Conservation (phyloP, 2,888 invertebrate species). For the Euphydryas editha region DNA sequence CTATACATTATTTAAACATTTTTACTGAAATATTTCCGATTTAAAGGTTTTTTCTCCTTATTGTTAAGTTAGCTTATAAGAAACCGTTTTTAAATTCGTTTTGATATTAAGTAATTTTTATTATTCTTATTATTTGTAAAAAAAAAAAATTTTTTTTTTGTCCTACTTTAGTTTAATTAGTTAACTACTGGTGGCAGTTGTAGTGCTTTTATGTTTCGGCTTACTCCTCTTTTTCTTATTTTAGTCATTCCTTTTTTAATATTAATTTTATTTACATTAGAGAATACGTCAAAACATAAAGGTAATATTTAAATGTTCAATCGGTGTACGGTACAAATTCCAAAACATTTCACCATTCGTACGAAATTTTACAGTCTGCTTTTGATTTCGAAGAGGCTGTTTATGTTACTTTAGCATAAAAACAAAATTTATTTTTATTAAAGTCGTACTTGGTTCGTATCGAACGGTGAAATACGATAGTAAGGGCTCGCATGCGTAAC, state of each 20-base stretch:
- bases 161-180: constrained; percentile 22
- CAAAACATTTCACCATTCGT: constrained; percentile 29
- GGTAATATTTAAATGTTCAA: constrained; percentile 37
- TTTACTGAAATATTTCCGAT: too few species aligned
- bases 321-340: constrained; percentile 29
- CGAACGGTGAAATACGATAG: background rate
- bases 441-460: too few species aligned
- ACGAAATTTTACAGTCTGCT: background rate
- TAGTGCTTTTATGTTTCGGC: constrained; percentile 43
- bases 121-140: background rate
- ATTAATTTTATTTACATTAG: constrained; percentile 18
- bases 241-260: constrained; percentile 22
- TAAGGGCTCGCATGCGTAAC: constrained; percentile 85
- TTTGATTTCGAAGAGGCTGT: background rate
- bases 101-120: background rate
- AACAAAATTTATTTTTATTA: too few species aligned
- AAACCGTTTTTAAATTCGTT: background rate
- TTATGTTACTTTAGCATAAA: too few species aligned
- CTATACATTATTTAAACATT: background rate
- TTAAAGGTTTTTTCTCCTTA: background rate
- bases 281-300: constrained; percentile 46
- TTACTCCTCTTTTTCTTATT: constrained; percentile 28
- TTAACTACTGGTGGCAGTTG: constrained; percentile 33
- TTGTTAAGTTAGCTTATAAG: background rate
- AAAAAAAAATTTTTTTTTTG: background rate